These are phyloP conservation scores for Notothenia rossii DNA, from an alignment of 2,113 vertebrate species.

Conservation along the genomic window DNA sequence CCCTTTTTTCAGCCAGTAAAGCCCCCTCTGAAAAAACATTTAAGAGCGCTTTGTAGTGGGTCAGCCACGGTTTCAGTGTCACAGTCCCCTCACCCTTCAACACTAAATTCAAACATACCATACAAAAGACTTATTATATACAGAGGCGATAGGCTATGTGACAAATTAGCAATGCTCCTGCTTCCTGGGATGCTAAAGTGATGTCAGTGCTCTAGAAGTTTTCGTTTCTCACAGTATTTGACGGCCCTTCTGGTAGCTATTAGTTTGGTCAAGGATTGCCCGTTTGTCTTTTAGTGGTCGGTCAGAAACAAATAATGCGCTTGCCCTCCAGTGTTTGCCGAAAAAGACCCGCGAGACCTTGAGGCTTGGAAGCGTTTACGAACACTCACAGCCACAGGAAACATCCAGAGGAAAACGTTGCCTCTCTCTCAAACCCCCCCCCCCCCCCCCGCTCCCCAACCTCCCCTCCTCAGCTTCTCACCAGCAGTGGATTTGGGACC, in stretches of 20 bases:
- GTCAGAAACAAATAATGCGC: slow-evolving; percentile 71
- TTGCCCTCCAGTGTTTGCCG: slow-evolving; percentile 63
- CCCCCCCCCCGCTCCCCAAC: not conserved
- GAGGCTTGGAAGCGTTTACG: slow-evolving; percentile 78
- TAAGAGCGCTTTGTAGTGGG: slow-evolving; percentile 43
- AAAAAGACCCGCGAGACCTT: slow-evolving; percentile 59
- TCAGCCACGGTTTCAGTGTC: slow-evolving; percentile 44
- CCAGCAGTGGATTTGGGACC: slow-evolving; percentile 61
- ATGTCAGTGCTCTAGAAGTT: slow-evolving; percentile 46
- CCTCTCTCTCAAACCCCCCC: slow-evolving; percentile 10
- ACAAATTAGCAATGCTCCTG: slow-evolving; percentile 25
- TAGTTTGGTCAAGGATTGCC: slow-evolving; percentile 57
- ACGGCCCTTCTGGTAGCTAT: slow-evolving; percentile 66
- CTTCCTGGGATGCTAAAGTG: slow-evolving; percentile 33
- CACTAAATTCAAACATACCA: slow-evolving; percentile 25
- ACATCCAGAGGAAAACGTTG: slow-evolving; percentile 64
- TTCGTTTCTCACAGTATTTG: slow-evolving; percentile 54
- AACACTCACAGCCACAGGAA: slow-evolving; percentile 73
- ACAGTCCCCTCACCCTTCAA: slow-evolving; percentile 39
- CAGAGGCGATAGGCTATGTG: slow-evolving; percentile 4
- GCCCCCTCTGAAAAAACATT: slow-evolving; percentile 65
- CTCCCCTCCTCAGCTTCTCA: slow-evolving; percentile 38
- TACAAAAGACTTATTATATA: slow-evolving; percentile 41
- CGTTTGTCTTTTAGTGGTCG: slow-evolving; percentile 63
- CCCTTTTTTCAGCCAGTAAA: slow-evolving; percentile 57